A percentile compares a stretch with the other conserved stretches of the same genome.
Evolutionary conservation across 2,888 invertebrate species (phyloP).

Genomic region (Phaonia tiefii): DNA sequence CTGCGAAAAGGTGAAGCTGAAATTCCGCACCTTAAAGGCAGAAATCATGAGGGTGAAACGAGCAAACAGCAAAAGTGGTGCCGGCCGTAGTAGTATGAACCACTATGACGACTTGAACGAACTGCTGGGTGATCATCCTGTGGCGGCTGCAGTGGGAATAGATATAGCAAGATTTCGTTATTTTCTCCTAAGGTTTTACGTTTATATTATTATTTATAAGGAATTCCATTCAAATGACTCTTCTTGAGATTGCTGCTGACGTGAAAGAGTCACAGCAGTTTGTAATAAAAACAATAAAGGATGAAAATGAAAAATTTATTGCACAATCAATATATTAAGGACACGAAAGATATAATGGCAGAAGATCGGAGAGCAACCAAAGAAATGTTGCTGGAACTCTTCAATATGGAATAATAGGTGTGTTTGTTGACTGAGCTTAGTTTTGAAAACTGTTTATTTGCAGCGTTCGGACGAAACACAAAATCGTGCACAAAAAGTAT

Average conservation of each 20-base stretch:
- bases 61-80: neutral
- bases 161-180: neutral
- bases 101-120: slow-evolving; percentile 25
- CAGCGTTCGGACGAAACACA: too few relatives aligned
- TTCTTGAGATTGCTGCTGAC: slow-evolving; percentile 27
- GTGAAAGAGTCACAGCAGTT: slow-evolving; percentile 23
- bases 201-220: neutral
- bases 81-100: neutral
- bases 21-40: slow-evolving; percentile 8
- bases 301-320: slow-evolving; percentile 20
- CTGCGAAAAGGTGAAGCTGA: neutral
- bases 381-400: slow-evolving; percentile 6
- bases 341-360: slow-evolving; percentile 26
- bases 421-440: too few relatives aligned
- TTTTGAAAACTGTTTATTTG: too few relatives aligned
- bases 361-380: slow-evolving; percentile 21
- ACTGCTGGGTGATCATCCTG: too few relatives aligned
- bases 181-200: too few relatives aligned
- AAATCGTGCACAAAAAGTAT: too few relatives aligned
- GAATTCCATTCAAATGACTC: slow-evolving; percentile 1
- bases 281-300: neutral
- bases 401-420: slow-evolving; percentile 17
- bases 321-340: neutral
- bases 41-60: slow-evolving; percentile 7
- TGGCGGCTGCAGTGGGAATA: neutral